These are phyloP conservation scores for Malurus elegans DNA, from an alignment of 2,113 vertebrate genomes.

Conservation along the genomic window DNA sequence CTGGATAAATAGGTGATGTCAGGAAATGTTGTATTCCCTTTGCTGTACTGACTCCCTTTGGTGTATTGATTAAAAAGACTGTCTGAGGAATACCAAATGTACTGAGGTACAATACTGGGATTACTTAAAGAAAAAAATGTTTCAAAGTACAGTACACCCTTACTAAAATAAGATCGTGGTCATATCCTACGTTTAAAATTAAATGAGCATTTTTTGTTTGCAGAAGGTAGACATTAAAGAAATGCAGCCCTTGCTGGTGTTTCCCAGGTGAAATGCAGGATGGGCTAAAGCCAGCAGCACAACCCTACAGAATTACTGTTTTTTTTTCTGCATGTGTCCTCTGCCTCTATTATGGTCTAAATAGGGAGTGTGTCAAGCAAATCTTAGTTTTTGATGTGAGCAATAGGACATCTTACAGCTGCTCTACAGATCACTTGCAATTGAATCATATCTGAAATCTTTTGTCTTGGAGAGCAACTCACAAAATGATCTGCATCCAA, in stretches of 20 bases:
- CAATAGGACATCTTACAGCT: neutral
- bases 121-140: neutral
- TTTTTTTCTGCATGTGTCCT: neutral
- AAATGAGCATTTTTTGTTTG: neutral
- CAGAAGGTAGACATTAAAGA: neutral
- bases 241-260: neutral
- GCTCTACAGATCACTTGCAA: neutral
- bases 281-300: neutral
- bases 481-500: neutral
- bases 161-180: neutral
- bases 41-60: neutral
- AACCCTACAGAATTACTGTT: neutral
- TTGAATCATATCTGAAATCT: neutral
- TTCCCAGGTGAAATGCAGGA: neutral
- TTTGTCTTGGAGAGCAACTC: neutral
- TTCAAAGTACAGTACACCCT: neutral
- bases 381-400: neutral
- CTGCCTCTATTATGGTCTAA: neutral
- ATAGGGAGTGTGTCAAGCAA: neutral
- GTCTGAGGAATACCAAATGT: neutral
- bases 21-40: neutral
- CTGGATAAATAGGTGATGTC: neutral
- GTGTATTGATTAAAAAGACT: neutral
- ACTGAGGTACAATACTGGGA: neutral
- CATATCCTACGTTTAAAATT: neutral